Evolutionary conservation across 2,888 invertebrate genomes (phyloP), one percentile per base, ranked within the genome.

Genomic region (Drosophila bunnanda): DNA sequence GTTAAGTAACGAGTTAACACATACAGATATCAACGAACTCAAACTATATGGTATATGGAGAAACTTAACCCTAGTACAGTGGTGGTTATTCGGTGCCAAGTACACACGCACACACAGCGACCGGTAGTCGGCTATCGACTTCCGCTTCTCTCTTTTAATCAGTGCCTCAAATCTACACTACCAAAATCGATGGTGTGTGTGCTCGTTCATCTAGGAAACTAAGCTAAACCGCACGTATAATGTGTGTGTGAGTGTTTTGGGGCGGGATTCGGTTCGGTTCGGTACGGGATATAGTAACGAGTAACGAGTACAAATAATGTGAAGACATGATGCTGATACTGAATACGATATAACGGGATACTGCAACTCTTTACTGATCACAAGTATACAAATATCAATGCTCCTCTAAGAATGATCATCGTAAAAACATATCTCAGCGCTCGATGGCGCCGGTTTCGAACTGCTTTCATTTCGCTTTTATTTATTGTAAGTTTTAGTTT

Each of bases 61-160:
- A 30, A n/a, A 64, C 50, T 46, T 53, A 58, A 34, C 61, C 68
- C 64, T 46, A 44, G 41, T 22, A 52, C 50, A 52, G 50, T 34
- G 34, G 50, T 50, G 50, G 50, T 30, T 61, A 48, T 54, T 64
- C 53, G 48, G 53, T 64, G 77, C 68, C 81, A 82, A 79, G 56
- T 66, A 73, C 59, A 72, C 72, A 67, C 70, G 67, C 74, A 74
- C 70, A 75, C 52, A 79, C 80, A 82, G 77, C 69, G 38, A 60
- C 55, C 15, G 38, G 22, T 71, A 62, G 65, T 65, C 67, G 50
- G 41, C 43, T 43, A 36, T 58, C 30, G 50, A 54, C 41, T 44
- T 65, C 46, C 39, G 60, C 39, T 64, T 61, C 69, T 66, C 38
- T n/a, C 25, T 17, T 39, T 22, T 54, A 13, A 36, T 28, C 59